Base-by-base conservation (phyloP, 2,888 invertebrate species). In the Aromia moschata region DNA sequence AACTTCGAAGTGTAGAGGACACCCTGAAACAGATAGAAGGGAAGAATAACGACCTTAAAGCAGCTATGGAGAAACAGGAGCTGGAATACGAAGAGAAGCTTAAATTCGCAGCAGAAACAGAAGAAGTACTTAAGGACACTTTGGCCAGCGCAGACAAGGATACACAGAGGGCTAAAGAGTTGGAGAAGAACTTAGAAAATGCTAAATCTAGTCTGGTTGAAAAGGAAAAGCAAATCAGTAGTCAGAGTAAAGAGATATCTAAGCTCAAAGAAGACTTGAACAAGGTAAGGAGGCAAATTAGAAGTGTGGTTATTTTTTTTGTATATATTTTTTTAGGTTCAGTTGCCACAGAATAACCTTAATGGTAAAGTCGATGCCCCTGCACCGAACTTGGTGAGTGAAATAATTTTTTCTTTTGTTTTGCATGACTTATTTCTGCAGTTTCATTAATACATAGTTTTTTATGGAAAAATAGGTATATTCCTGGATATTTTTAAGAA, bases 1-100 rank as follows among this genome's bases (percentile, higher is more conserved):
- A 76, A 61, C 33, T 76, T 9, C 73, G 77, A 60, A 69, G 72
- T 11, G 54, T 60, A n/a, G 56, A 64, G 40, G 40, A 55, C 20
- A 31, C 46, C 17, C 31, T 44, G 11, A 33, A 60, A 37, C 38
- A 55, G 17, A 40, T 47, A 16, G 17, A 41, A 14, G 16, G 20
- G 16, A 52, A 7, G 14, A 58, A 56, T 10, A 52, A 52, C 11
- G 45, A 30, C 36, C 49, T 56, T 41, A 51, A 54, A 46, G 51
- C 18, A 15, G 20, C 11, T n/a, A 43, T 40, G 37, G 61, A 56
- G 41, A 59, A 58, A 9, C 60, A 58, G 11, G 57, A 64, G 47
- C 9, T 46, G 10, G 51, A 65, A 16, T 47, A 52, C 31, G 55
- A 59, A 37, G 44, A 59, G 11, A 63, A 56, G 44, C 15, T 64